These are phyloP conservation scores for Callospermophilus lateralis DNA, from an alignment of 2,113 vertebrate genomes.

Conservation along the genomic window DNA sequence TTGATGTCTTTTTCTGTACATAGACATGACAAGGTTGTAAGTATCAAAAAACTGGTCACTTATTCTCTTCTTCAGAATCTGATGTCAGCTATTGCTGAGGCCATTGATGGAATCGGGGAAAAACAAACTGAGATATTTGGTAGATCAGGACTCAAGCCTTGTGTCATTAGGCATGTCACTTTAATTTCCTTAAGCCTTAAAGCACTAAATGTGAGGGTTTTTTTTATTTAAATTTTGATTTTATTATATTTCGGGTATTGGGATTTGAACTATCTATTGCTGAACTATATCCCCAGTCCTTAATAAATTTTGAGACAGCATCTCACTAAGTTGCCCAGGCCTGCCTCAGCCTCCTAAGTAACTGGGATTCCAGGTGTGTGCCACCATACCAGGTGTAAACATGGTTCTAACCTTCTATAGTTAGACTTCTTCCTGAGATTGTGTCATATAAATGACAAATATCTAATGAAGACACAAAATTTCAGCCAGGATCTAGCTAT, in stretches of 20 bases:
- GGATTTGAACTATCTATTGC: too few relatives aligned
- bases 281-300: too few relatives aligned
- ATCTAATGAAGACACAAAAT: constrained; percentile 44
- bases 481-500: background rate
- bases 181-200: background rate
- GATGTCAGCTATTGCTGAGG: background rate
- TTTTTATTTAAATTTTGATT: too few relatives aligned
- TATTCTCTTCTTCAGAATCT: background rate
- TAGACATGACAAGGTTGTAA: background rate
- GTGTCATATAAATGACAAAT: background rate
- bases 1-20: background rate
- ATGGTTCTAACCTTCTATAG: background rate
- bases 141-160: background rate
- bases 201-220: background rate
- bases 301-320: too few relatives aligned
- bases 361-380: too few relatives aligned
- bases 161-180: rapidly evolving
- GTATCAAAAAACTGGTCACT: background rate
- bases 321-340: too few relatives aligned
- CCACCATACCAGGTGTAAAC: too few relatives aligned
- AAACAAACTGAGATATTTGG: background rate
- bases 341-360: too few relatives aligned
- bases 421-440: constrained; percentile 16
- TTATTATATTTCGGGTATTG: too few relatives aligned
- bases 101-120: background rate